Base-by-base conservation (phyloP, 2,797 vertebrate genomes). In the Sus cebifrons region DNA sequence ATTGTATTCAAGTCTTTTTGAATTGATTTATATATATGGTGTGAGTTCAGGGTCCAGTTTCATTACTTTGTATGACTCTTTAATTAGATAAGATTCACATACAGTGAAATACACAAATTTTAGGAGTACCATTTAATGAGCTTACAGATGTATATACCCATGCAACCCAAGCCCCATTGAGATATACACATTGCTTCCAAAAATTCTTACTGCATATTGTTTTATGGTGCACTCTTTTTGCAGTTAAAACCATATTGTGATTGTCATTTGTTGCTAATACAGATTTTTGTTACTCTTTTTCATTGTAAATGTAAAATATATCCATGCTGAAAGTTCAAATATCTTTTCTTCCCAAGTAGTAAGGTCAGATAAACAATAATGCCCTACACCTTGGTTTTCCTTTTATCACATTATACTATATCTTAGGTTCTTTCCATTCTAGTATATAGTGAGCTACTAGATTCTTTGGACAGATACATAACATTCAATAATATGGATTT, bases 291-390 rank as follows among this genome's bases (percentile, higher is more conserved):
- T 95, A 95, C 11, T 93, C 23, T 74, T 74, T 92, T 91, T 86
- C 65, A 79, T 44, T 90, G 71, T 86, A 70, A 68, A 40, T 9
- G 25, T 70, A 79, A 54, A 86, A 56, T 18, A 83, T 36, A 12
- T 93, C 16, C 77, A 67, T 86, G 52, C 11, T 81, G 25, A 91
- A 96, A 93, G 29, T 82, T 89, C 32, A 82, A 86, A 67, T 86
- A 2, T 77, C 44, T 17, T 58, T 29, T 68, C 15, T 5, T 17
- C 54, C 29, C 16, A 82, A 81, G 20, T 88, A n/a, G 15, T 95
- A n/a, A 95, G 21, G 67, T 15, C 15, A 56, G 73, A 92, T 25
- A 83, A 86, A 89, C 2, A 71, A 77, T 91, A 88, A 3, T 12
- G 23, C 70, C 87, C 67, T 92, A 18, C 3, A 74, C 65, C 16